phyloP scores from a whole-genome alignment of 2,113 vertebrate species.

The Percopsis transmontana region DNA sequence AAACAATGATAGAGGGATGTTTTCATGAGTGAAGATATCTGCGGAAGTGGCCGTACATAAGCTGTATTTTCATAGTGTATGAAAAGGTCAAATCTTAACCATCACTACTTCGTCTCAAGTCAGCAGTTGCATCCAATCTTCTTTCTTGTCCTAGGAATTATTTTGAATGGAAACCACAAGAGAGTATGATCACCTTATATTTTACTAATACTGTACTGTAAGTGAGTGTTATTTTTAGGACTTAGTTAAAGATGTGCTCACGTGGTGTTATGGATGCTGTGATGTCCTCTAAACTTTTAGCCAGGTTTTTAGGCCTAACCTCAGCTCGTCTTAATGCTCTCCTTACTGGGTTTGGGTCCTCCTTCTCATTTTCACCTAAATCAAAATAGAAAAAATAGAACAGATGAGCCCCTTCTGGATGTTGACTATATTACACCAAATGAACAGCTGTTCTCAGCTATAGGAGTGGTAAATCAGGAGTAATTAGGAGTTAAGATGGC shows the following conservation, averaged over 20 bases:
- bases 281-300: conserved; percentile 93
- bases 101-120: conserved; percentile 82
- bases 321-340: conserved; percentile 85
- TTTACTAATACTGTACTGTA: neutral
- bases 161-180: neutral
- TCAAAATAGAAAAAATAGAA: neutral
- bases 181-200: neutral
- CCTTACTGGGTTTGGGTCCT: conserved; percentile 79
- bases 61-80: neutral
- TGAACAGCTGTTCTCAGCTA: too few relatives aligned
- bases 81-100: conserved; percentile 77
- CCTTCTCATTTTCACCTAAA: conserved; percentile 65
- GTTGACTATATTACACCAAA: too few relatives aligned
- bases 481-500: too few relatives aligned
- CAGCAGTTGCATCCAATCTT: conserved; percentile 53
- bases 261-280: conserved; percentile 80
- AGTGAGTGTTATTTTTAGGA: neutral
- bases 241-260: conserved; percentile 73
- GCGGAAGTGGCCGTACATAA: neutral
- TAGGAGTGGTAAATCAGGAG: too few relatives aligned
- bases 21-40: conserved; percentile 13
- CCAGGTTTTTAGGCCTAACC: conserved; percentile 82
- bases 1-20: neutral
- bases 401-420: neutral
- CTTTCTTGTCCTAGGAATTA: conserved; percentile 49